These are phyloP conservation scores for Latheticus oryzae DNA, from an alignment of 2,888 invertebrate genomes.

Conservation along the genomic window DNA sequence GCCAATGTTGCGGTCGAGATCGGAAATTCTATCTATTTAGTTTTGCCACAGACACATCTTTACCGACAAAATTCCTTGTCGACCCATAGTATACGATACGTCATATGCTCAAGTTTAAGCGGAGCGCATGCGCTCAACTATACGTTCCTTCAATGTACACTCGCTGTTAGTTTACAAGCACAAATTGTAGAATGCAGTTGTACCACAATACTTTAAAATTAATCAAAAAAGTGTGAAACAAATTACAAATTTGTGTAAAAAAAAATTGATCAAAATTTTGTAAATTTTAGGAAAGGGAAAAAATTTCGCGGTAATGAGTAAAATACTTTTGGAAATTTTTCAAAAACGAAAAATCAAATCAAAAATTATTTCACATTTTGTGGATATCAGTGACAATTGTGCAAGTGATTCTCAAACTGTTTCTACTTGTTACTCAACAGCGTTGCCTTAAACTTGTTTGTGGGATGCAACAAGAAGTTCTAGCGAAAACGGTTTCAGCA, in stretches of 20 bases:
- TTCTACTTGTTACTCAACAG: constrained; percentile 15
- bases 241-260: no score
- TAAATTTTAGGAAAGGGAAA: no score
- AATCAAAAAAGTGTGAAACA: constrained; percentile 3
- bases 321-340: no score
- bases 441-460: constrained; percentile 11
- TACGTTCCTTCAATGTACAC: constrained; percentile 51
- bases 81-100: constrained; percentile 42
- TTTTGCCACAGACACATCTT: constrained; percentile 51
- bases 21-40: background rate
- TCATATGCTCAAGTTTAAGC: constrained; percentile 43
- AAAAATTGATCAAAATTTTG: no score
- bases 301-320: no score
- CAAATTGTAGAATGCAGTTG: constrained; percentile 51
- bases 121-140: constrained; percentile 48
- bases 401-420: constrained; percentile 10
- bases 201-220: constrained; percentile 30
- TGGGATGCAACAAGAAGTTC: constrained; percentile 30
- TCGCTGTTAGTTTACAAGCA: constrained; percentile 54
- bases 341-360: no score
- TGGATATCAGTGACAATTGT: constrained; percentile 22
- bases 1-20: no score
- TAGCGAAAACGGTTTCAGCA: constrained; percentile 23
- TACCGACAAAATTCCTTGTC: constrained; percentile 52
- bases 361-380: no score